phyloP scores from a whole-genome alignment of 1,140 invertebrate genomes.

The Adelges cooleyi region DNA sequence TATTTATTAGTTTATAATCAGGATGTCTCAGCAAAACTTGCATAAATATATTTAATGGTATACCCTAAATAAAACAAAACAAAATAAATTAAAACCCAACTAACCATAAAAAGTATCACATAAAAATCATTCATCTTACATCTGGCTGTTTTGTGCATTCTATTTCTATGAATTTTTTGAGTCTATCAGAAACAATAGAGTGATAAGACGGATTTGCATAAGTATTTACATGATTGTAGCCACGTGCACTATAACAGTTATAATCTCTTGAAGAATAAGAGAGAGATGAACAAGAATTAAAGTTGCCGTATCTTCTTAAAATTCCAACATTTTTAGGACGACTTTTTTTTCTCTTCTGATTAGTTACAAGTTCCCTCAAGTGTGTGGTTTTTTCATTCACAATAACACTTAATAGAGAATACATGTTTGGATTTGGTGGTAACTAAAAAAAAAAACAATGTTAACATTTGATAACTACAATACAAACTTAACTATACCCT shows the following conservation, averaged over 20 bases:
- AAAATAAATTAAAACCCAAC: no score
- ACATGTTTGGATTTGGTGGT: not conserved
- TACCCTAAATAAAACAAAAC: no score
- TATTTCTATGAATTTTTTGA: not conserved
- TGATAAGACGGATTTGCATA: not conserved
- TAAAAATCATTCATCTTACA: no score
- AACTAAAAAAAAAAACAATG: not conserved
- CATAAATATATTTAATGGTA: not conserved
- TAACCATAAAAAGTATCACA: no score
- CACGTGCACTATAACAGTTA: not conserved
- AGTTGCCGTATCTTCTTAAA: no score
- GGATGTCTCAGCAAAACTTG: not conserved
- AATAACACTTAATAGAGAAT: not conserved
- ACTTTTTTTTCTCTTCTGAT: not conserved
- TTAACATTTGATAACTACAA: not conserved
- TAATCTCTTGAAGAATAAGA: not conserved
- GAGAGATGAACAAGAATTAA: no score
- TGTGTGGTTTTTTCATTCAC: not conserved
- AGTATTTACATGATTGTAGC: not conserved
- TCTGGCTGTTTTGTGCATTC: not conserved
- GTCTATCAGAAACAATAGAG: no score
- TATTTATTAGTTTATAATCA: not conserved
- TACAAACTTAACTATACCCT: no score
- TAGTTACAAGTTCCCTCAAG: not conserved
- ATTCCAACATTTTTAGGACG: not conserved